phyloP scores from a whole-genome alignment of 2,888 invertebrate genomes.

The Amphipyra tragopoginis region DNA sequence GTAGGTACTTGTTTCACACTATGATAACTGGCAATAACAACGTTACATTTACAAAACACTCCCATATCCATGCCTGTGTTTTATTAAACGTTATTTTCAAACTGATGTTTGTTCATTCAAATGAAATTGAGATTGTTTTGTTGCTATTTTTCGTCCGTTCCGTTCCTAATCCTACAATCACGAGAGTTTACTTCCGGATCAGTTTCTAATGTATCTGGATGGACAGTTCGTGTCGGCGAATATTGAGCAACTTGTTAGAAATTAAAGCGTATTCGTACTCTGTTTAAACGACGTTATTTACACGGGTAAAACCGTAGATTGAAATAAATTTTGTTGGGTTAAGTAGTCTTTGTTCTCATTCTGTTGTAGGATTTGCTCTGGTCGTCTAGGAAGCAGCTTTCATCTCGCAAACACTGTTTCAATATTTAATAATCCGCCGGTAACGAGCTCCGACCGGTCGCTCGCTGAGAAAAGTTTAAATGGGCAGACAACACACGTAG shows the following conservation, averaged over 20 bases:
- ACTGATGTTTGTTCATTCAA: conserved; percentile 57
- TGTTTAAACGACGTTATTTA: conserved; percentile 31
- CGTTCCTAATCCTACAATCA: conserved; percentile 78
- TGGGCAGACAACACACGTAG: conserved; percentile 71
- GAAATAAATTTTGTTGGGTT: conserved; percentile 76
- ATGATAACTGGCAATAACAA: too few species aligned
- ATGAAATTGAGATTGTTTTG: conserved; percentile 59
- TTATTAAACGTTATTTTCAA: conserved; percentile 14
- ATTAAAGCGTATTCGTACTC: conserved; percentile 44
- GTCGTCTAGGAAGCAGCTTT: conserved; percentile 84
- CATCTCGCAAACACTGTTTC: conserved; percentile 84
- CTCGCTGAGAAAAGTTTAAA: conserved; percentile 86
- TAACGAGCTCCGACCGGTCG: conserved; percentile 81
- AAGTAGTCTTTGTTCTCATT: conserved; percentile 77
- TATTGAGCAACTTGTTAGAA: conserved; percentile 68
- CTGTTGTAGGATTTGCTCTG: conserved; percentile 69
- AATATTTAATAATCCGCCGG: conserved; percentile 89
- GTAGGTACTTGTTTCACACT: too few species aligned
- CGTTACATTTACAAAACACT: too few species aligned
- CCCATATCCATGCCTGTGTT: background rate
- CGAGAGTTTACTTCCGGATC: conserved; percentile 78
- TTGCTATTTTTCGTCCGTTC: conserved; percentile 69
- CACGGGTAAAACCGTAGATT: conserved; percentile 60
- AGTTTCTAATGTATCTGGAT: conserved; percentile 76
- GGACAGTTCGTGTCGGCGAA: conserved; percentile 84